A percentile compares a stretch with the other conserved stretches of the same genome.
Conservation (phyloP, 92 coral and sea anemone species). For the Metridium senile region DNA sequence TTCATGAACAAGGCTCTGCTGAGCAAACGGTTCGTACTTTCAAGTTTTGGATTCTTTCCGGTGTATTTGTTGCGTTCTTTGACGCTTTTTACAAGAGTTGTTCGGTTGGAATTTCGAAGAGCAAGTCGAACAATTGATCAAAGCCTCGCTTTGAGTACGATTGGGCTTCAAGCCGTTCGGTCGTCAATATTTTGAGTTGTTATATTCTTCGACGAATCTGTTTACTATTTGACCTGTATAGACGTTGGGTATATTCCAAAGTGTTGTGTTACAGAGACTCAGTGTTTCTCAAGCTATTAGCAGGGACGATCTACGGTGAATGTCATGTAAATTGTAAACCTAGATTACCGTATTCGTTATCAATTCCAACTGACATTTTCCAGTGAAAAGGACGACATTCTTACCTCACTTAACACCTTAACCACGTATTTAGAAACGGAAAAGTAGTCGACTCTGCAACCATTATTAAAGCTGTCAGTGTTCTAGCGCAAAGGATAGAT, state of each 20-base stretch:
- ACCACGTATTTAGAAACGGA: slow-evolving; percentile 20
- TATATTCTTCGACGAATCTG: slow-evolving; percentile 34
- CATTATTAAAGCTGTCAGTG: neutral
- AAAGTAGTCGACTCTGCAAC: neutral
- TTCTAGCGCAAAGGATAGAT: neutral
- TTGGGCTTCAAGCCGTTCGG: slow-evolving; percentile 32
- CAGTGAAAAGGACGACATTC: slow-evolving; percentile 36
- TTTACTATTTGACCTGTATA: slow-evolving; percentile 39
- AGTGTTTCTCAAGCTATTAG: slow-evolving; percentile 31
- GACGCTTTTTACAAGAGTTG: neutral
- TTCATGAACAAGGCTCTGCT: slow-evolving; percentile 24
- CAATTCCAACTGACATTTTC: slow-evolving; percentile 25
- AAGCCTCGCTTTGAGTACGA: slow-evolving; percentile 52
- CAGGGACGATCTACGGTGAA: slow-evolving; percentile 24
- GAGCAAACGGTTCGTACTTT: neutral
- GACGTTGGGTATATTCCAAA: slow-evolving; percentile 12
- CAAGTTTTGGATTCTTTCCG: neutral
- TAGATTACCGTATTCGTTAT: slow-evolving; percentile 18
- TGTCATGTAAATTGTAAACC: slow-evolving; percentile 37
- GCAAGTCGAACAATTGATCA: slow-evolving; percentile 11
- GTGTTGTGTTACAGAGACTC: slow-evolving; percentile 38
- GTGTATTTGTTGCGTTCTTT: neutral
- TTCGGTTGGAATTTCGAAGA: neutral
- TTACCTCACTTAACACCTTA: slow-evolving; percentile 48
- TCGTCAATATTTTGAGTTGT: slow-evolving; percentile 38